Evolutionary conservation across 2,888 invertebrate species (phyloP).

Genomic region (Stenichneumon culpator): DNA sequence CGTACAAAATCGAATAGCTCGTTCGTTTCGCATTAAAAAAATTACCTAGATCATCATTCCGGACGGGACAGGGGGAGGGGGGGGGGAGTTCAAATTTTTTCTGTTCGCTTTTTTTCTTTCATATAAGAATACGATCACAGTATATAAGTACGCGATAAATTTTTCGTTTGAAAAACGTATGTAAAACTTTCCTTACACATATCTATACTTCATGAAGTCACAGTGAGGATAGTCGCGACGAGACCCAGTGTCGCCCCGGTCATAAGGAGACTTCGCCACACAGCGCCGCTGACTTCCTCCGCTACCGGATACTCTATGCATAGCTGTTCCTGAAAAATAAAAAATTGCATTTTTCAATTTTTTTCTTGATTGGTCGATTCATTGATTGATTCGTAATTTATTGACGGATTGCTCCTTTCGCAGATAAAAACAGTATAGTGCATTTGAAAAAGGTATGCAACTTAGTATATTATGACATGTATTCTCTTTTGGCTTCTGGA

Average conservation of each 20-base stretch:
- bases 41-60: slow-evolving; percentile 26
- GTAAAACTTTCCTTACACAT: slow-evolving; percentile 34
- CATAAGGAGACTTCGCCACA: slow-evolving; percentile 83
- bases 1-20: slow-evolving; percentile 10
- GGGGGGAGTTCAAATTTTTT: slow-evolving; percentile 26
- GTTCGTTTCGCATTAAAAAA: slow-evolving; percentile 33
- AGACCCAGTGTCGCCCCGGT: slow-evolving; percentile 83
- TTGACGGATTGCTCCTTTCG: too few species aligned
- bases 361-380: too few species aligned
- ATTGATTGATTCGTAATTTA: too few species aligned
- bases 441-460: too few species aligned
- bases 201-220: slow-evolving; percentile 80
- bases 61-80: too few species aligned
- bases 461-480: too few species aligned
- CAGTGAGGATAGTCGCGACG: slow-evolving; percentile 83
- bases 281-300: slow-evolving; percentile 83
- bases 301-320: slow-evolving; percentile 84
- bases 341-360: background rate
- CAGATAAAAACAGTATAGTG: too few species aligned
- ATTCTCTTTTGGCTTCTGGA: too few species aligned
- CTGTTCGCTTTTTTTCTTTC: slow-evolving; percentile 18
- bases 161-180: slow-evolving; percentile 44
- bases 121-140: slow-evolving; percentile 78
- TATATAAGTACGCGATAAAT: slow-evolving; percentile 69
- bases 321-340: slow-evolving; percentile 80